Percentiles rank a stretch among this genome's conserved stretches.
These are phyloP conservation scores for Xenopus laevis DNA, from an alignment of 2,113 vertebrate species.

Conservation along the genomic window DNA sequence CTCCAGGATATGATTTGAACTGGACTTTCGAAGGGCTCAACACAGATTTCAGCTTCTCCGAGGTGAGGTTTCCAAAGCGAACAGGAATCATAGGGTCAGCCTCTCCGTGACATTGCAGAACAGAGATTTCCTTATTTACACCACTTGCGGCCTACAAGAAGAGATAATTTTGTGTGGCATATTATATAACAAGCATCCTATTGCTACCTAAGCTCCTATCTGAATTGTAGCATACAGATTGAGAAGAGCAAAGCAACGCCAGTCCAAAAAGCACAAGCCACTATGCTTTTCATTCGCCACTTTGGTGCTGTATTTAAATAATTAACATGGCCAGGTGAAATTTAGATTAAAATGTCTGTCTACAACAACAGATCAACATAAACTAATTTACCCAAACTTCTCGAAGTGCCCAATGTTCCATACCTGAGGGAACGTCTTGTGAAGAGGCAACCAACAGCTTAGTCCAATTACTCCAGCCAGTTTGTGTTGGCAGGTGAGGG, in stretches of 20 bases:
- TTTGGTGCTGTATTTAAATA: too few relatives aligned
- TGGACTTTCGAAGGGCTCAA: slow-evolving; percentile 79
- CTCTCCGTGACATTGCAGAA: slow-evolving; percentile 95
- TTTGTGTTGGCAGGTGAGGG: slow-evolving; percentile 89
- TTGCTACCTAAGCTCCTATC: too few relatives aligned
- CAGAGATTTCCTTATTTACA: slow-evolving; percentile 79
- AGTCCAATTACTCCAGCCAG: slow-evolving; percentile 90
- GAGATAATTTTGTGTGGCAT: not conserved
- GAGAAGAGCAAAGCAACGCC: too few relatives aligned
- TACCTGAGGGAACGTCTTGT: slow-evolving; percentile 90
- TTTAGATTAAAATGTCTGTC: too few relatives aligned
- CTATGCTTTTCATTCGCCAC: too few relatives aligned
- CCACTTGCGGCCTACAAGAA: slow-evolving; percentile 72
- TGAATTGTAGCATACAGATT: too few relatives aligned
- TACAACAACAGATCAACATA: too few relatives aligned
- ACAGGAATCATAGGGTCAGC: slow-evolving; percentile 85
- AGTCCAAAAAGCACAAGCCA: too few relatives aligned
- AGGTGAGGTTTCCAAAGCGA: slow-evolving; percentile 83
- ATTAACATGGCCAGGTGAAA: too few relatives aligned
- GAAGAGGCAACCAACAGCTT: slow-evolving; percentile 96
- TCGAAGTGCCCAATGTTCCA: too few relatives aligned
- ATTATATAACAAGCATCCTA: not conserved
- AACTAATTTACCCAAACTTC: too few relatives aligned
- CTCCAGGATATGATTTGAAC: slow-evolving; percentile 83
- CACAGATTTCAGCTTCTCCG: slow-evolving; percentile 83